Evolutionary conservation across 2,888 invertebrate species (phyloP).

Genomic region (Zygogramma bicolorata): DNA sequence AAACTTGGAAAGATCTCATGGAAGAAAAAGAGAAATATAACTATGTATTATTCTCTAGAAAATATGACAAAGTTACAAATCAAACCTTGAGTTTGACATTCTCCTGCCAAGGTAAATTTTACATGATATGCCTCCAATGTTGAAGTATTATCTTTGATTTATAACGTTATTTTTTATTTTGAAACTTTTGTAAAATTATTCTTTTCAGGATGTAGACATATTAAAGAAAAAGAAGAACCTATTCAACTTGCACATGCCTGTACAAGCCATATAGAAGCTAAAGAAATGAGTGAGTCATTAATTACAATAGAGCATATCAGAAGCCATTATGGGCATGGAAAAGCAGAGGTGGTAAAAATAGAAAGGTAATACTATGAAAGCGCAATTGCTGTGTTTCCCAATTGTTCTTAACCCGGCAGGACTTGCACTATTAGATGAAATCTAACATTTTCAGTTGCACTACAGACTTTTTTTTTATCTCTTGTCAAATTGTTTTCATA

Average conservation of each 20-base stretch:
- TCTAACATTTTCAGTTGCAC: too few species aligned
- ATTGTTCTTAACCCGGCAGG: too few species aligned
- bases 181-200: too few species aligned
- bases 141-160: too few species aligned
- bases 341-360: too few species aligned
- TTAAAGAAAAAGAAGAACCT: background rate
- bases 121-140: too few species aligned
- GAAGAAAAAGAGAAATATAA: background rate
- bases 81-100: background rate
- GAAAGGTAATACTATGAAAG: too few species aligned
- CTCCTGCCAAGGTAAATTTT: slow-evolving; percentile 2
- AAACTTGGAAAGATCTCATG: background rate
- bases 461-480: too few species aligned
- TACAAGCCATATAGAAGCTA: slow-evolving; percentile 1
- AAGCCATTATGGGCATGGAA: slow-evolving; percentile 3
- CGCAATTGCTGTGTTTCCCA: too few species aligned
- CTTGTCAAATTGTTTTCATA: too few species aligned
- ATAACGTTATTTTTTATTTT: too few species aligned
- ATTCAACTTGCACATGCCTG: background rate
- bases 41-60: slow-evolving; percentile 1
- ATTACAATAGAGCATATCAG: background rate
- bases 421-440: too few species aligned
- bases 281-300: background rate
- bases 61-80: background rate
- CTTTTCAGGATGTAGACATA: background rate